A percentile compares a stretch with the other conserved stretches of the same genome.
Conservation (phyloP, 1,140 invertebrate genomes). For the Probaryconus sp. region DNA sequence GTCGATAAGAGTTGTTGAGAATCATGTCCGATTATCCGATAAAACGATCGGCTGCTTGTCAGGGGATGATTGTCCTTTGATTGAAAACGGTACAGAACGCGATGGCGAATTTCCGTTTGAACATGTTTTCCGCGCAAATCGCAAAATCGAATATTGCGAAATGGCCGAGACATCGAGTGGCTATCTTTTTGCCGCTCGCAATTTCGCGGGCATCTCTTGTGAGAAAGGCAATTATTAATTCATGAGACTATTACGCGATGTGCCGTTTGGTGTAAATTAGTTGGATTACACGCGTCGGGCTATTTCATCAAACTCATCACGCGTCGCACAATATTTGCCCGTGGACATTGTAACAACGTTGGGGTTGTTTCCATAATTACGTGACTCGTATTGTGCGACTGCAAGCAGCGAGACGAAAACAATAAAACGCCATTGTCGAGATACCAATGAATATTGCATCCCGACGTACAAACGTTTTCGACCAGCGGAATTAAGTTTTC, state of each 20-base stretch:
- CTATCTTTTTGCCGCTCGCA: conserved; percentile 20
- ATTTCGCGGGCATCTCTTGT: conserved; percentile 33
- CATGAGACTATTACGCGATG: conserved; percentile 18
- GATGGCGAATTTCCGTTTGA: conserved; percentile 45
- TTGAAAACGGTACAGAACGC: conserved; percentile 65
- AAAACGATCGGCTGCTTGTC: conserved; percentile 67
- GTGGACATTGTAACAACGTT: conserved; percentile 69
- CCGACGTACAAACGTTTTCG: conserved; percentile 24
- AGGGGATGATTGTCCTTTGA: conserved; percentile 73
- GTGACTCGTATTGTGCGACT: conserved; percentile 67
- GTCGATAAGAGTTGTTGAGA: conserved; percentile 21
- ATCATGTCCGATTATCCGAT: conserved; percentile 63
- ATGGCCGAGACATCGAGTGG: conserved; percentile 19
- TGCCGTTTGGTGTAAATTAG: conserved; percentile 67
- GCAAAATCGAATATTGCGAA: conserved; percentile 41
- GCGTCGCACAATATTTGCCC: conserved; percentile 67
- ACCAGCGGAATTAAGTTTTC: conserved; percentile 30
- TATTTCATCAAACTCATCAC: conserved; percentile 76
- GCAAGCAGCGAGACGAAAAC: conserved; percentile 68
- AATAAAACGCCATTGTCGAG: conserved; percentile 64
- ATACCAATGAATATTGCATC: conserved; percentile 34
- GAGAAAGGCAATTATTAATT: conserved; percentile 37
- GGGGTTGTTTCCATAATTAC: conserved; percentile 72
- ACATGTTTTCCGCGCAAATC: conserved; percentile 31
- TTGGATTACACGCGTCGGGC: conserved; percentile 69